Evolutionary conservation across 2,888 invertebrate genomes (phyloP).

Genomic region (Epistrophe grossulariae): DNA sequence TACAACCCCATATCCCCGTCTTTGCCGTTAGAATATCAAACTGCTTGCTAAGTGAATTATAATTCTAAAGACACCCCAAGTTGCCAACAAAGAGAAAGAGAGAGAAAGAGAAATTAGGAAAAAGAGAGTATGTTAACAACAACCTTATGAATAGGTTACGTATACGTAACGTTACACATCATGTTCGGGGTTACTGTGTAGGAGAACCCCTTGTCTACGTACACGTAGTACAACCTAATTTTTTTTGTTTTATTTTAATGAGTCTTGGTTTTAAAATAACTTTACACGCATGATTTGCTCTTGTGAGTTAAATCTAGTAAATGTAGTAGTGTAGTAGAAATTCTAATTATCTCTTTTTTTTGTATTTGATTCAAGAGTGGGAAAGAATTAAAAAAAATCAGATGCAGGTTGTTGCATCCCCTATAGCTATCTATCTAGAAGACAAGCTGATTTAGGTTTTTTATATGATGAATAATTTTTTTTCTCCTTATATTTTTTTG

Average conservation of each 20-base stretch:
- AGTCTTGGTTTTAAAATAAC: conserved; percentile 30
- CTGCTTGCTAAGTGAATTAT: conserved; percentile 56
- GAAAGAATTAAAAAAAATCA: not conserved
- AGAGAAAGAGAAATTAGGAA: conserved; percentile 8
- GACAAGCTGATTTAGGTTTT: not conserved
- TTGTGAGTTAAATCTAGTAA: not conserved
- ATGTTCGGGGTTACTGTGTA: not conserved
- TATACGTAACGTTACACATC: conserved; percentile 9
- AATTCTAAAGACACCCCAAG: conserved; percentile 53
- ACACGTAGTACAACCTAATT: not conserved
- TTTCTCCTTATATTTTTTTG: not conserved
- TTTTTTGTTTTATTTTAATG: not conserved
- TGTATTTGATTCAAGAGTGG: not conserved
- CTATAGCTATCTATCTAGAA: not conserved
- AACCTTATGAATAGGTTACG: no score
- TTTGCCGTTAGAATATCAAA: conserved; percentile 34
- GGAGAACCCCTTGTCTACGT: not conserved
- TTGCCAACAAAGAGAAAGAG: conserved; percentile 32
- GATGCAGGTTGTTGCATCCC: not conserved
- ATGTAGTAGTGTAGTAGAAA: conserved; percentile 8
- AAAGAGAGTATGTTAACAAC: conserved; percentile 5
- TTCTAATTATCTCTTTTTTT: conserved; percentile 32
- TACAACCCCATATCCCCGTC: not conserved
- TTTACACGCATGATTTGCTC: conserved; percentile 44
- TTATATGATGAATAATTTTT: not conserved